Percentiles rank a stretch among this genome's conserved stretches.
Conservation (phyloP, 1,140 invertebrate species). For the Pseudomyrmex pallidus region DNA sequence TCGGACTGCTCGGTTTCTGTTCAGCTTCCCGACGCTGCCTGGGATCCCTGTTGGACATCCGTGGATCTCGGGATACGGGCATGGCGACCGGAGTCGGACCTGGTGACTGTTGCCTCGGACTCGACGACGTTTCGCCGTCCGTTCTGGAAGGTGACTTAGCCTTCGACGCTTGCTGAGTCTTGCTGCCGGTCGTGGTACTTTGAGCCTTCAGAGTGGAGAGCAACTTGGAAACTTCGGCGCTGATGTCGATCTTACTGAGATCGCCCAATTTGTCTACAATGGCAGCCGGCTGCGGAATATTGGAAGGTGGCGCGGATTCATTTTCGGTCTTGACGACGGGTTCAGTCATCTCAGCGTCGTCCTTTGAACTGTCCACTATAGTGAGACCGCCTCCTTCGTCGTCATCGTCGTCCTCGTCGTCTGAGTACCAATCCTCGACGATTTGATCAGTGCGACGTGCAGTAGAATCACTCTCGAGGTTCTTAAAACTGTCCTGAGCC, state of each 20-base stretch:
- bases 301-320: constrained; percentile 31
- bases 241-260: constrained; percentile 90
- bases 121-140: constrained; percentile 69
- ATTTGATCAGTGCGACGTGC: constrained; percentile 85
- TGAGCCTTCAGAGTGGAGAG: constrained; percentile 88
- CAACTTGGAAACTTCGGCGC: constrained; percentile 89
- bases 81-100: constrained; percentile 46
- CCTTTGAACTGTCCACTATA: constrained; percentile 81
- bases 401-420: constrained; percentile 88
- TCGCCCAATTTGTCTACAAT: constrained; percentile 89
- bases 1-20: constrained; percentile 63
- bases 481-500: constrained; percentile 83
- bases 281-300: constrained; percentile 81
- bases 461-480: constrained; percentile 85
- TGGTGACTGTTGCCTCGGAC: constrained; percentile 75
- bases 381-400: constrained; percentile 84
- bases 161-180: constrained; percentile 50
- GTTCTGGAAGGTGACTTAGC: constrained; percentile 44
- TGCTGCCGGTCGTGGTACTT: constrained; percentile 68
- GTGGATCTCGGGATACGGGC: constrained; percentile 78
- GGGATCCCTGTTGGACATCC: constrained; percentile 78
- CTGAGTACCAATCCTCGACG: constrained; percentile 92
- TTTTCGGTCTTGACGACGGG: constrained; percentile 59
- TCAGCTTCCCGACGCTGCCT: constrained; percentile 70
- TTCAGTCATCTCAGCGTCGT: constrained; percentile 73